These are phyloP conservation scores for Itoplectis maculator DNA, from an alignment of 2,888 invertebrate genomes.

Conservation along the genomic window DNA sequence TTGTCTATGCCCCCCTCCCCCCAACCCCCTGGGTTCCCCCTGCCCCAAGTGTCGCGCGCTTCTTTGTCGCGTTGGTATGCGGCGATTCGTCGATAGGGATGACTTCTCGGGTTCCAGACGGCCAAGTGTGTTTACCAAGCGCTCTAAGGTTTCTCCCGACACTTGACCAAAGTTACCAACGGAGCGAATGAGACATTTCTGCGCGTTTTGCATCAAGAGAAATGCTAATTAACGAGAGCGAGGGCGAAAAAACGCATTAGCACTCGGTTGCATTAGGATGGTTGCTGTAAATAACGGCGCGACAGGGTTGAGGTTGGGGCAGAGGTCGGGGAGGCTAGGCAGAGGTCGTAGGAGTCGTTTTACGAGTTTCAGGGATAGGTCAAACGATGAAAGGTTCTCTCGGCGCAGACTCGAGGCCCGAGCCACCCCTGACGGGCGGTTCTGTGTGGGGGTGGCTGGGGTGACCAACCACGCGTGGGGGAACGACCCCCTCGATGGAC, in stretches of 20 bases:
- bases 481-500: conserved; percentile 70
- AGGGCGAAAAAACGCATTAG: neutral
- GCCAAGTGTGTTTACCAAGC: conserved; percentile 16
- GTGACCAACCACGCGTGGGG: conserved; percentile 57
- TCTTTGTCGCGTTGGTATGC: conserved; percentile 61
- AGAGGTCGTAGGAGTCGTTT: conserved; percentile 23
- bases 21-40: neutral
- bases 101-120: conserved; percentile 63
- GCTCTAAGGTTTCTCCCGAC: conserved; percentile 56
- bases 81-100: conserved; percentile 60
- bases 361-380: conserved; percentile 18
- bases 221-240: neutral
- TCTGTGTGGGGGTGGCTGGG: conserved; percentile 59
- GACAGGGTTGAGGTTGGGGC: neutral
- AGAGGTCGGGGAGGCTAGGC: neutral
- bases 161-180: conserved; percentile 28
- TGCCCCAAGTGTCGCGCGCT: neutral
- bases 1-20: conserved; percentile 40
- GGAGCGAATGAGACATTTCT: conserved; percentile 20
- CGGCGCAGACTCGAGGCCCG: conserved; percentile 52
- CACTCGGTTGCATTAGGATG: neutral
- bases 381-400: neutral
- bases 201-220: neutral
- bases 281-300: conserved; percentile 21
- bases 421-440: conserved; percentile 23